Evolutionary conservation across 37 sponge, comb jelly and placozoan species (phyloP), one percentile per base, ranked within the genome.

Genomic region (Halichondria panicea): DNA sequence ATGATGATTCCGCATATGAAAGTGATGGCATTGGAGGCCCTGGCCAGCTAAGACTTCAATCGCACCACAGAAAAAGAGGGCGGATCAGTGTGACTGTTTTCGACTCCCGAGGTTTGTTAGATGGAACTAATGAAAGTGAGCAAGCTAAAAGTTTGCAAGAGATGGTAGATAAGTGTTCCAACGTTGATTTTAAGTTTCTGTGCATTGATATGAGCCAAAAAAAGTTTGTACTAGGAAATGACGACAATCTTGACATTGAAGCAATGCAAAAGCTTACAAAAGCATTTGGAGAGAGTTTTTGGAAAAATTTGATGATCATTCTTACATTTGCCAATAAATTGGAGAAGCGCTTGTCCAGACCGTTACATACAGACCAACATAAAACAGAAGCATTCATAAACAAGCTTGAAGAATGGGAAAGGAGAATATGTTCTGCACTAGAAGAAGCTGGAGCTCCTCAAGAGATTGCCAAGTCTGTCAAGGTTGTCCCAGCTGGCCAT

Each of bases 191-290:
- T 34, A 3, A 54, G 28, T 24, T 71, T 3, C 53, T 44, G 30
- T 25, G 46, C 25, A 30, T 71, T 2, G 4, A 43, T n/a, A 24
- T 71, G 33, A 24, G 25, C 36, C 25, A 71, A 7, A 43, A 18
- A 6, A 6, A 25, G 55, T 48, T 31, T 30, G 55, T 71, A 18
- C 50, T 19, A 2, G 59, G 5, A 18, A 30, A 58, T 30, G 25
- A 28, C 5, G 28, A 33, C 5, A 63, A 63, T 63, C 65, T 40
- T 19, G 65, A 63, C 37, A 55, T 43, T 13, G 9, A 4, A 7
- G 71, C 50, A 48, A 50, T 71, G 71, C 32, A 27, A 41, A 34
- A 44, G 71, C 4, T 71, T 31, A 71, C 71, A 34, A 15, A 25
- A 32, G 33, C 4, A 8, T 34, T 71, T 43, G 71, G 71, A 1